These are phyloP conservation scores for Drosophila burlai DNA, from an alignment of 1,140 invertebrate genomes.

Conservation along the genomic window DNA sequence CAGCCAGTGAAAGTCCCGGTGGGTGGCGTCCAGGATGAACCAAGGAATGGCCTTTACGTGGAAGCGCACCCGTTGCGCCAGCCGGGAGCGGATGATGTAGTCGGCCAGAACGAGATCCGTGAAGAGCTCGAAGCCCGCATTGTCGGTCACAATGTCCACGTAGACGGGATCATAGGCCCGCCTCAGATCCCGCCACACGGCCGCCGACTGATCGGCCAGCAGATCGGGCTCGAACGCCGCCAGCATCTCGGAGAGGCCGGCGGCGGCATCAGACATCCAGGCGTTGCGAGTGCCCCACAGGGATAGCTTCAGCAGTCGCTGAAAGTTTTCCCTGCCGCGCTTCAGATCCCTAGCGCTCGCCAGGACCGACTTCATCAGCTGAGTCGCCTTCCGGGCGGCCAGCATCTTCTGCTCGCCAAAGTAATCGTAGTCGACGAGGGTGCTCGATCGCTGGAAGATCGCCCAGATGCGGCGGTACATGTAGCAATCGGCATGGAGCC, in stretches of 20 bases:
- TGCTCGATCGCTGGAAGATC: constrained; percentile 90
- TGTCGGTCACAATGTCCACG: constrained; percentile 95
- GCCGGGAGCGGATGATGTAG: constrained; percentile 89
- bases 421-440: constrained; percentile 90
- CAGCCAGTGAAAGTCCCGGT: constrained; percentile 91
- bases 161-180: constrained; percentile 45
- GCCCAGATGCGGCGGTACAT: constrained; percentile 94
- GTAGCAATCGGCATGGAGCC: constrained; percentile 97
- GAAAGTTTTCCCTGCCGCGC: constrained; percentile 85
- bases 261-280: constrained; percentile 85
- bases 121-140: constrained; percentile 97
- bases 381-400: constrained; percentile 86
- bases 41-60: constrained; percentile 97
- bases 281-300: constrained; percentile 93
- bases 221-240: constrained; percentile 14
- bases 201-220: constrained; percentile 49
- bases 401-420: constrained; percentile 91
- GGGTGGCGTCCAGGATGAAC: constrained; percentile 96
- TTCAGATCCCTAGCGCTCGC: constrained; percentile 11
- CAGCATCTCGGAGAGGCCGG: neutral
- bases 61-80: constrained; percentile 91
- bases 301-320: constrained; percentile 87
- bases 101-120: constrained; percentile 95
- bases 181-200: constrained; percentile 42
- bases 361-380: constrained; percentile 87